Conservation (phyloP, 2,797 vertebrate genomes). For the Micropoecilia bifurca region DNA sequence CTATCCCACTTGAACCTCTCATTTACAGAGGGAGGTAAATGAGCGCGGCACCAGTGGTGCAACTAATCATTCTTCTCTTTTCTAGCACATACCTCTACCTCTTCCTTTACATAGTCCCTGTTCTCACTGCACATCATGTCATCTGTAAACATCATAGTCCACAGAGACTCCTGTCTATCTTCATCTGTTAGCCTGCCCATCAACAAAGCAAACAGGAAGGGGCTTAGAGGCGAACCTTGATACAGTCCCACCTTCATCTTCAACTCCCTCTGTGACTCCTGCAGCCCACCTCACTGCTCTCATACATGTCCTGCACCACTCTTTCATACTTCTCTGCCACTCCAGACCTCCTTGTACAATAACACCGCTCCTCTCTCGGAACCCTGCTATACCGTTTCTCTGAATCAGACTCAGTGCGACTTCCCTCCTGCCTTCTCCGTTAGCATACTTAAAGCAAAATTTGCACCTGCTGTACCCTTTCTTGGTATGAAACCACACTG, state of each 20-base stretch:
- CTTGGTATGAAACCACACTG: too few species aligned
- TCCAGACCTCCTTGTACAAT: not conserved
- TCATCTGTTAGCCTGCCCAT: not conserved
- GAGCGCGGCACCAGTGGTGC: not conserved
- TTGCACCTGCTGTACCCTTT: too few species aligned
- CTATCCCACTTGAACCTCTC: not conserved
- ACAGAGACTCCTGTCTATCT: conserved; percentile 13
- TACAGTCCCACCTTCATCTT: not conserved
- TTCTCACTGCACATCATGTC: not conserved
- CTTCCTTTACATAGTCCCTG: not conserved
- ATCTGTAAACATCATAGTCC: conserved; percentile 1
- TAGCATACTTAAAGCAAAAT: too few species aligned
- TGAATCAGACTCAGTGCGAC: not conserved
- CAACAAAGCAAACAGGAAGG: not conserved
- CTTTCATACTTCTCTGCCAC: not conserved
- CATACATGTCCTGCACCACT: not conserved
- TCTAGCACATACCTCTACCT: not conserved
- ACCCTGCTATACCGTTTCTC: not conserved
- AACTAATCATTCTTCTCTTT: not conserved
- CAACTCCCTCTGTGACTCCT: not conserved
- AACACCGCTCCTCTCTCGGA: not conserved
- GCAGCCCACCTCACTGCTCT: not conserved
- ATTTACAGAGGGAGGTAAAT: not conserved
- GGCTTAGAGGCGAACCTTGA: not conserved
- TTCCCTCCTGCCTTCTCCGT: too few species aligned